Base-by-base conservation (phyloP, 1,140 invertebrate genomes). In the Anastrepha obliqua region DNA sequence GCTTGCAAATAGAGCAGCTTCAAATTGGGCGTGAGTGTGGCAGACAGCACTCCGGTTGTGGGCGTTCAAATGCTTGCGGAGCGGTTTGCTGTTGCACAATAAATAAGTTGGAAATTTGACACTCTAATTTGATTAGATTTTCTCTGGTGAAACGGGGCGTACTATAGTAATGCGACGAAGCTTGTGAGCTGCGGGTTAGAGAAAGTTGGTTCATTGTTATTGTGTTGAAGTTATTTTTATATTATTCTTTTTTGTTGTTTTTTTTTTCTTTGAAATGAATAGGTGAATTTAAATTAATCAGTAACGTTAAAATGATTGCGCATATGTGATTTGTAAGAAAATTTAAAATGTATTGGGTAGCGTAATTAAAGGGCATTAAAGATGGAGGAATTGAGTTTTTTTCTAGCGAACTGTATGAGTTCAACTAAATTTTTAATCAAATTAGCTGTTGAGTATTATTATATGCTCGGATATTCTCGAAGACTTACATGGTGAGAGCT, bases 51-150 rank as follows among this genome's bases (percentile, higher is more conserved):
- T 81, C 20, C n/a, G 74, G 47, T 20, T 55, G 74, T 51, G 74
- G 74, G 74, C 70, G 70, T 78, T 78, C 70, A n/a, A 39, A 78
- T 51, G 44, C 15, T 7, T 3, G 4, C 15, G 70, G 15, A 51
- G 15, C 47, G 47, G 47, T 55, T 81, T 81, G 47, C 51, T 81
- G 74, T 58, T 81, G 47, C n/a, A 11, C 74, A 81, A 81, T 81
- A 81, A 81, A 81, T 81, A 81, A 81, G 74, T 81, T 81, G 74
- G 51, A 81, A 81, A 81, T 81, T 81, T 81, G 74, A 81, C 74
- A 81, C 74, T 81, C 47, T 81, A 81, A 81, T 81, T 81, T 81
- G 74, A 81, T 81, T 81, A 81, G 74, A 81, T 81, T 81, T 81
- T 81, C 47, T 81, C 17, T 8, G 20, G 8, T 11, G 42, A 3